Evolutionary conservation across 2,797 vertebrate genomes (phyloP), one percentile per base, ranked within the genome.

Genomic region (Peromyscus melanophrys): DNA sequence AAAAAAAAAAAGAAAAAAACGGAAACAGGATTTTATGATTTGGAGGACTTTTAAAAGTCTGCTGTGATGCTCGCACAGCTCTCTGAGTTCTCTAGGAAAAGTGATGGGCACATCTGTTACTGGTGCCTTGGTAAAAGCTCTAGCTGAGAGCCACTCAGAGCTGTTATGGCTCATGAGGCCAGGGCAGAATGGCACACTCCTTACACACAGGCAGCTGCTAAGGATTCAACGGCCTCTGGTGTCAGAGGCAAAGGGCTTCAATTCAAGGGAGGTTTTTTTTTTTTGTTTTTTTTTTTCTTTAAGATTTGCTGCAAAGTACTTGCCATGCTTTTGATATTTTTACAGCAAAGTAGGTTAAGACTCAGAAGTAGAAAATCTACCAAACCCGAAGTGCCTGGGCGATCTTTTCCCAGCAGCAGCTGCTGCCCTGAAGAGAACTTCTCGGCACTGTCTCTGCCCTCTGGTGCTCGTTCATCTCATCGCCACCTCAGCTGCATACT

Each of bases 161-260:
- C 69, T 87, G 40, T 88, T 92, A 80, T 29, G 29, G 31, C 40
- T 78, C 78, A 2, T 0, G 31, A 63, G 93, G 73, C 76, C 67
- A 43, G 63, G 10, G 49, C 19, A 6, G 69, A 91, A 73, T 0
- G 6, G 82, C 93, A 91, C 55, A 55, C 49, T 89, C 82, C 71
- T 84, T 12, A 34, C 71, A 57, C 0, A 0, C 9, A 29, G 7
- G 11, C 91, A 93, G 49, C 75, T 61, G 55, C 0, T 0, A 76
- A 82, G 59, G 37, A 73, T 77, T 88, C 49, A 57, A 71, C 2
- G 1, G 65, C 71, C 90, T 90, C 75, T 85, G 34, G 27, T 81
- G 81, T 95, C 63, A 80, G 78, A 91, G 69, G 83, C 77, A 46
- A 87, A 97, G 75, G 94, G n/a, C 69, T 86, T 94, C 78, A 40